Conservation (phyloP, 1,140 invertebrate genomes). For the Bombus sylvicola region DNA sequence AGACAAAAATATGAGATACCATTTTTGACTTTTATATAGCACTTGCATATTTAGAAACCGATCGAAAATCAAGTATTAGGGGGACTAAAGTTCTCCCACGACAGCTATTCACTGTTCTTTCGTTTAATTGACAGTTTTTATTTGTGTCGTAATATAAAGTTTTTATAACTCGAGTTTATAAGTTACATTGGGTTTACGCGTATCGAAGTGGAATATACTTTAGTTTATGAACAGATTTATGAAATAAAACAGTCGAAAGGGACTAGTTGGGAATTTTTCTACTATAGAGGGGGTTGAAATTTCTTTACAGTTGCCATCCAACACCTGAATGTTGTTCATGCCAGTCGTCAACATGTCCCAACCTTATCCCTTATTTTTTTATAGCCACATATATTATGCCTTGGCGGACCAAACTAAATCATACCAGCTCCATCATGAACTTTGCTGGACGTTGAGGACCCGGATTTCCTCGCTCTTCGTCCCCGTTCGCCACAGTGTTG, state of each 20-base stretch:
- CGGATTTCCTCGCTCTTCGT: constrained; percentile 80
- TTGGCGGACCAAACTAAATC: not conserved
- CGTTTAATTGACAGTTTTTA: too few relatives aligned
- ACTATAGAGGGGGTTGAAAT: not conserved
- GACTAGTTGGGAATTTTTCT: not conserved
- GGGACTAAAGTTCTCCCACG: too few relatives aligned
- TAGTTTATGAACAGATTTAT: not conserved
- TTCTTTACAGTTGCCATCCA: not conserved
- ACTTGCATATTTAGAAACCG: not conserved
- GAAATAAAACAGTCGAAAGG: not conserved
- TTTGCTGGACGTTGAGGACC: constrained; percentile 83
- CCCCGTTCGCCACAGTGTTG: constrained; percentile 80
- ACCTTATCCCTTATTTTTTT: not conserved
- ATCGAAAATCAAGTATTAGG: too few relatives aligned
- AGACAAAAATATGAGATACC: not conserved
- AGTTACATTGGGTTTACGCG: too few relatives aligned
- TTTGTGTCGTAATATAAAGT: too few relatives aligned
- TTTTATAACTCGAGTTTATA: too few relatives aligned
- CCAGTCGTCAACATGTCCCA: not conserved
- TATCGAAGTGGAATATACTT: too few relatives aligned
- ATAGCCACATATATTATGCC: not conserved
- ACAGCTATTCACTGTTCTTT: too few relatives aligned
- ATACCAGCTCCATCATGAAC: constrained; percentile 84
- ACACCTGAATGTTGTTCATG: not conserved
- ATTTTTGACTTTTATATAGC: not conserved